Evolutionary conservation across 2,113 vertebrate genomes (phyloP).

Genomic region (Lamprotornis superbus): DNA sequence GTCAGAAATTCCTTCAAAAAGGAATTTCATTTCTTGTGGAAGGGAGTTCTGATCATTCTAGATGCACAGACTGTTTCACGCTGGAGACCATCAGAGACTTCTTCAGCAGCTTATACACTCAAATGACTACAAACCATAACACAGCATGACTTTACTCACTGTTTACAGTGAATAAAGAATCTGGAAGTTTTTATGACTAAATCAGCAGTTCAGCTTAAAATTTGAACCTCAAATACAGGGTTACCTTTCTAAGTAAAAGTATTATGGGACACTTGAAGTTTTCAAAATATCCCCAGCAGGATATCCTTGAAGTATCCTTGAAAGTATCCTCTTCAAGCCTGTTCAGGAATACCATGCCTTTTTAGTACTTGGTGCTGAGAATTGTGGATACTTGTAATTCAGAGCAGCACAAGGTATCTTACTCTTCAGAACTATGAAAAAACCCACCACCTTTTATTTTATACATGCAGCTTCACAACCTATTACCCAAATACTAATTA

Average conservation of each 20-base stretch:
- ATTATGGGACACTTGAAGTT: not conserved
- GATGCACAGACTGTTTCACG: accelerated
- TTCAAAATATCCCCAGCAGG: not conserved
- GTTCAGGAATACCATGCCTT: not conserved
- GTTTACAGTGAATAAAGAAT: not conserved
- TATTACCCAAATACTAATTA: not conserved
- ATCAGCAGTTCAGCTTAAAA: not conserved
- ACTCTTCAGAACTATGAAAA: not conserved
- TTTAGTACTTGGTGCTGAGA: not conserved
- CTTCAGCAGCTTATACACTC: not conserved
- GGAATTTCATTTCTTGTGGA: not conserved
- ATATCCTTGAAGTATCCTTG: not conserved
- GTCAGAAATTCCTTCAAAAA: not conserved
- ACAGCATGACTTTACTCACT: not conserved
- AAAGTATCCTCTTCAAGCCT: not conserved
- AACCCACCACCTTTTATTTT: not conserved
- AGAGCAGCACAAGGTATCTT: not conserved
- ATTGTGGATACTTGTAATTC: not conserved
- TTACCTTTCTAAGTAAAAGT: not conserved
- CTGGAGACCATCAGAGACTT: not conserved
- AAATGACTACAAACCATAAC: not conserved
- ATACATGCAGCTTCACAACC: not conserved
- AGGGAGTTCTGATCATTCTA: not conserved
- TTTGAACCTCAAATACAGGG: not conserved
- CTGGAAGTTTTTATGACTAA: not conserved